Evolutionary conservation across 2,113 vertebrate species (phyloP).

Genomic region (Coptodon rendalli): DNA sequence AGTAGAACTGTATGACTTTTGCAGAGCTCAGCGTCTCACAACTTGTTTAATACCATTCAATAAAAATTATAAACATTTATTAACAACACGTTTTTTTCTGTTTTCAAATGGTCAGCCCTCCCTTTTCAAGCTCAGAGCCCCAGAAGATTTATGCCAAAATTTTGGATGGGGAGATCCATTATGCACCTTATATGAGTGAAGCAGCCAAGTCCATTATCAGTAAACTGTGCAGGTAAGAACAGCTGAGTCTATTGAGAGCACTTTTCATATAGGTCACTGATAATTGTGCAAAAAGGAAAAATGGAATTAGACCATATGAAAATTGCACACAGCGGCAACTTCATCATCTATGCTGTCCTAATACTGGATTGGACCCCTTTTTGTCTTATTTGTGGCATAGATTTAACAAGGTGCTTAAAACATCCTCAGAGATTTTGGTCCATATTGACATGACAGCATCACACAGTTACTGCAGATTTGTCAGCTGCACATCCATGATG

Average conservation of each 20-base stretch:
- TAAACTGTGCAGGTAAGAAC: slow-evolving; percentile 77
- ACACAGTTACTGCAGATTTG: neutral
- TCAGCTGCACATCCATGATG: neutral
- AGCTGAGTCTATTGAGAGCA: neutral
- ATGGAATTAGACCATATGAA: neutral
- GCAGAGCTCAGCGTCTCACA: neutral
- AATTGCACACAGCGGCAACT: neutral
- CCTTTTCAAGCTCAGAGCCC: slow-evolving; percentile 78
- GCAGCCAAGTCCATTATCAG: slow-evolving; percentile 74
- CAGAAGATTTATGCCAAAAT: slow-evolving; percentile 79
- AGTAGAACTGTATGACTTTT: slow-evolving; percentile 18
- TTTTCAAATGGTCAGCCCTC: slow-evolving; percentile 63
- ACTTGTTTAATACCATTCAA: neutral
- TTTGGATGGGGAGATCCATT: slow-evolving; percentile 73
- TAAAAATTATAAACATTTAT: neutral
- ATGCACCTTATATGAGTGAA: slow-evolving; percentile 70
- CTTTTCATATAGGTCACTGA: neutral
- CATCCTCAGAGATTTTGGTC: neutral
- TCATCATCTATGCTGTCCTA: neutral
- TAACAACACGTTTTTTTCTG: neutral
- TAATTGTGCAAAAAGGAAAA: neutral
- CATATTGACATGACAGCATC: neutral
- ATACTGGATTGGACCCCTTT: neutral
- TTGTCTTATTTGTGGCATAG: neutral
- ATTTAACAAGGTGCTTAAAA: neutral